Evolutionary conservation across 2,888 invertebrate species (phyloP), one percentile per base, ranked within the genome.

Genomic region (Seladonia tumulorum): DNA sequence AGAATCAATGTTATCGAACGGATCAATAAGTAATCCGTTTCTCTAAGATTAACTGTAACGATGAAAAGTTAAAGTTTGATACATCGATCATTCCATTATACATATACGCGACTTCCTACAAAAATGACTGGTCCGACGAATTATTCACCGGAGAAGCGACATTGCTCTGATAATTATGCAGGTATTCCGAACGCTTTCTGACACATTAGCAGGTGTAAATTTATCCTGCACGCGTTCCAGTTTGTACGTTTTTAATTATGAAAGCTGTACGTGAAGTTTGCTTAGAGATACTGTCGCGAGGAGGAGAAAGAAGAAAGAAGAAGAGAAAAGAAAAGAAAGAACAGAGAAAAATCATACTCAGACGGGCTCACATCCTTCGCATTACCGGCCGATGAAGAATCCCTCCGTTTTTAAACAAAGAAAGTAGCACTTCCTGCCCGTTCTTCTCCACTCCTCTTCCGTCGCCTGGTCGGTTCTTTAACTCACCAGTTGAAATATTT

Each of bases 401-500:
- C 85, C 73, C 45, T 47, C 70, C 63, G 74, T 77, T 83, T 87
- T 79, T 82, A 82, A 87, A 83, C 73, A 85, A 89, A 88, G 87
- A 90, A 81, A 87, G 72, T 73, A 86, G 79, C 70, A 75, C 76
- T 82, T 82, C 49, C 81, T 81, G 86, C 73, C 71, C 82, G 79
- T 79, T 18, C 68, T 22, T 8, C 68, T 81, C 75, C 42, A 14
- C 18, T 49, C 35, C 71, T 53, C 57, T n/a, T 63, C 79, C 57
- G 49, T 42, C 70, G 29, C 66, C 63, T 39, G 39, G 73, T 63
- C 77, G 63, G 72, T 84, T 73, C 83, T 88, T 82, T 83, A 75
- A 76, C 66, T 76, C 66, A 49, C 35, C 86, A 88, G 87, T 88
- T 91, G 87, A 92, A 93, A 93, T 93, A 92, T 93, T 93, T 93